Percentiles rank a stretch among this genome's conserved stretches.
These are phyloP conservation scores for Liparis tanakae DNA, from an alignment of 2,797 vertebrate genomes.

Conservation along the genomic window DNA sequence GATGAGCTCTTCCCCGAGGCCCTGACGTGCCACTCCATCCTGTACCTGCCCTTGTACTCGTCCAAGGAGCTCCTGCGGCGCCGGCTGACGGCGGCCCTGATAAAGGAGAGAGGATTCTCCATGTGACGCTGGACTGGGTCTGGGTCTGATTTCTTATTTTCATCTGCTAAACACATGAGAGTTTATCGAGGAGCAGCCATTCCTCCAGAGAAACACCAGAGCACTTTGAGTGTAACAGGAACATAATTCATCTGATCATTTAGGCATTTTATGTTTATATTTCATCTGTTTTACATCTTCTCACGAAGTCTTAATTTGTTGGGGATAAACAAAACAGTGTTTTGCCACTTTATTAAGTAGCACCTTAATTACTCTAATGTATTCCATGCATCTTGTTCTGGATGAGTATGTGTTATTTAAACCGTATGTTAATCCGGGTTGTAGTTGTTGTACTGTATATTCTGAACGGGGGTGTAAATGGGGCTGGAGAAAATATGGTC, in stretches of 20 bases:
- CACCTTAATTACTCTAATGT: not conserved
- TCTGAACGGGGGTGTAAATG: not conserved
- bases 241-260: not conserved
- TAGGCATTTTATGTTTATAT: not conserved
- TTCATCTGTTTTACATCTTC: not conserved
- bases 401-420: not conserved
- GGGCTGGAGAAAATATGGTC: not conserved
- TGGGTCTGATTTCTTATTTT: not conserved
- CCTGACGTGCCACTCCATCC: conserved; percentile 66
- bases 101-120: conserved; percentile 56
- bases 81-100: conserved; percentile 72
- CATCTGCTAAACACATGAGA: not conserved
- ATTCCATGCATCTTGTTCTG: not conserved
- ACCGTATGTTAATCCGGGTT: not conserved
- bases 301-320: not conserved
- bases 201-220: not conserved
- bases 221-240: not conserved
- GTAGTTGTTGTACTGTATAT: not conserved
- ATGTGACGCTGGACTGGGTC: not conserved
- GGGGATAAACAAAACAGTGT: not conserved
- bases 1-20: conserved; percentile 74
- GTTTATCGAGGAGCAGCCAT: not conserved
- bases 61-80: conserved; percentile 64
- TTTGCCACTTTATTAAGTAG: not conserved
- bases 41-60: conserved; percentile 75